Evolutionary conservation across 2,797 vertebrate genomes (phyloP).

Genomic region (Rhodeus uyekii): DNA sequence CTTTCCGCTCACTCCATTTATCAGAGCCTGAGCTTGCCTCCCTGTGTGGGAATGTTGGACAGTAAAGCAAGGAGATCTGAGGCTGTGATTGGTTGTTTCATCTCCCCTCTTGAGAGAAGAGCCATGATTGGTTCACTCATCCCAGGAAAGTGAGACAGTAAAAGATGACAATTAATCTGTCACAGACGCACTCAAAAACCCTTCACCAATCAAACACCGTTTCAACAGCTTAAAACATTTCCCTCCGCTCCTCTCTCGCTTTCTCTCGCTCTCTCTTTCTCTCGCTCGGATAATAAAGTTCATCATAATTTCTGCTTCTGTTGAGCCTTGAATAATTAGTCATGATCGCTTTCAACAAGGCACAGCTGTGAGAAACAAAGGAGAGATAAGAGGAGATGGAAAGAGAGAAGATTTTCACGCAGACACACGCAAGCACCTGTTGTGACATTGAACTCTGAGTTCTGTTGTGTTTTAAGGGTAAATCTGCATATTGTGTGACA

Average conservation of each 20-base stretch:
- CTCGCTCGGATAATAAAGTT: slow-evolving; percentile 30
- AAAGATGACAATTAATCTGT: slow-evolving; percentile 45
- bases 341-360: slow-evolving; percentile 47
- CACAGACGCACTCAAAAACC: slow-evolving; percentile 42
- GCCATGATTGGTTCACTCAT: slow-evolving; percentile 53
- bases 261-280: background rate
- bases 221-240: slow-evolving; percentile 33
- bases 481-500: slow-evolving; percentile 7
- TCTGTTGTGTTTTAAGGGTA: slow-evolving; percentile 14
- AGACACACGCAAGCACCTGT: slow-evolving; percentile 39
- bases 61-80: slow-evolving; percentile 43
- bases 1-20: slow-evolving; percentile 29
- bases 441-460: slow-evolving; percentile 23
- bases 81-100: slow-evolving; percentile 53
- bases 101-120: slow-evolving; percentile 44
- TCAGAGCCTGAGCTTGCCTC: slow-evolving; percentile 29
- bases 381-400: slow-evolving; percentile 29
- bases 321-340: slow-evolving; percentile 47
- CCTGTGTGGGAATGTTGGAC: slow-evolving; percentile 46
- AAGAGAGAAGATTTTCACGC: slow-evolving; percentile 29
- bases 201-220: slow-evolving; percentile 40
- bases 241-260: background rate
- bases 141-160: slow-evolving; percentile 40
- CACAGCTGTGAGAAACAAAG: slow-evolving; percentile 46
- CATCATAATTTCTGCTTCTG: slow-evolving; percentile 45